Evolutionary conservation across 2,113 vertebrate genomes (phyloP).

Genomic region (Poeciliopsis retropinna): DNA sequence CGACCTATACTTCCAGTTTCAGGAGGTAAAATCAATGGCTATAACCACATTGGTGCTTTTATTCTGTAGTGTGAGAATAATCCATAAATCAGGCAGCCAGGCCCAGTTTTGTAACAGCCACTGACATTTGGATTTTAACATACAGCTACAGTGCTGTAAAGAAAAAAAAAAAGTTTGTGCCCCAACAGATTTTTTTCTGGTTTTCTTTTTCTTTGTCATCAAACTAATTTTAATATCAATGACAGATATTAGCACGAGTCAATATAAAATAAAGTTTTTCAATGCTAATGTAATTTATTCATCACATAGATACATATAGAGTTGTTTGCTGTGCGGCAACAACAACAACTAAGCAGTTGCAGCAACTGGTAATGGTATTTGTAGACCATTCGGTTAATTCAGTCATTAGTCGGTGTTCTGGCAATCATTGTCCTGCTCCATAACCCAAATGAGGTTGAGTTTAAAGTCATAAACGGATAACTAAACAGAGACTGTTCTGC

Average conservation of each 20-base stretch:
- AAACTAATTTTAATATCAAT: neutral
- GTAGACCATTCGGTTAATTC: neutral
- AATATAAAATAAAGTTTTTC: neutral
- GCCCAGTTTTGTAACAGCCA: neutral
- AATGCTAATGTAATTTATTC: neutral
- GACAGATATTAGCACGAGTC: neutral
- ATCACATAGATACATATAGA: neutral
- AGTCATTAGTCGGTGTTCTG: too few relatives aligned
- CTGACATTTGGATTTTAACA: neutral
- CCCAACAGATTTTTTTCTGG: neutral
- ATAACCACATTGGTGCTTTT: neutral
- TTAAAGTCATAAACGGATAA: too few relatives aligned
- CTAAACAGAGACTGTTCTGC: too few relatives aligned
- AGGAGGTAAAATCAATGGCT: neutral
- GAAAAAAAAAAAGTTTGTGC: neutral
- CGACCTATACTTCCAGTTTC: neutral
- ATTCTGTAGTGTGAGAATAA: neutral
- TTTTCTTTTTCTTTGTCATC: neutral
- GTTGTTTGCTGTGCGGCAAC: neutral
- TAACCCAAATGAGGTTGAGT: too few relatives aligned
- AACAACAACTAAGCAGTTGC: neutral
- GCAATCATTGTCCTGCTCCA: too few relatives aligned
- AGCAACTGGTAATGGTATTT: neutral
- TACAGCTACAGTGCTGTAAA: neutral
- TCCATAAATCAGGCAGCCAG: neutral